Base-by-base conservation (phyloP, 2,113 vertebrate genomes). In the Microcebus lehilahytsara region DNA sequence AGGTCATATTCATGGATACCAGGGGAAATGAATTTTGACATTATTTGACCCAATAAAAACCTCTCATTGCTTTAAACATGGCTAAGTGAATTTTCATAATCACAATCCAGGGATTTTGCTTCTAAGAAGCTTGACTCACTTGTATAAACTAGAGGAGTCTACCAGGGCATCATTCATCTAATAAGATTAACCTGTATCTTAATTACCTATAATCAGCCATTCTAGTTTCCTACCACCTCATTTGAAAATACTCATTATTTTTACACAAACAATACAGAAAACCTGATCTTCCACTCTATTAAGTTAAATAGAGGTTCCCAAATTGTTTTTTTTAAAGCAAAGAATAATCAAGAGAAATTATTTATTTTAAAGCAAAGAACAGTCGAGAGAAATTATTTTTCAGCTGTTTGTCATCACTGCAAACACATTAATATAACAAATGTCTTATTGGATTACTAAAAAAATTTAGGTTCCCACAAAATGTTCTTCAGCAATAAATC, bases 401-500 rank as follows among this genome's bases (percentile, higher is more conserved):
- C 60, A 97, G 10, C 20, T 93, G 34, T 92, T 79, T 85, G 37
- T 92, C 90, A 96, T 89, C 42, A 83, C 60, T 90, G 94, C 19
- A 93, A 32, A 91, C 16, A 27, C 71, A 96, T 34, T 88, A 92
- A 78, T 85, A 78, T 19, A 96, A 94, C 25, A 88, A 53, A 95
- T 83, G 49, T 92, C 51, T 93, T 91, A 89, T 30, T 34, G 88
- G 42, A 23, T 75, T 95, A 89, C 64, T 80, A 72, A 95, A 95
- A 93, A 89, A 56, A 30, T 86, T 94, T 89, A 87, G 74, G 62
- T 84, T 96, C 75, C 83, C 60, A 96, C 62, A 95, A 97, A 96
- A 66, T 71, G 40, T 89, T 91, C 72, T 83, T 85, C 46, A 83
- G 85, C 64, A 97, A 92, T 71, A 92, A 97, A 96, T 95, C 80